A percentile compares a stretch with the other conserved stretches of the same genome.
phyloP scores from a whole-genome alignment of 2,113 vertebrate genomes.

The Ageneiosus marmoratus region DNA sequence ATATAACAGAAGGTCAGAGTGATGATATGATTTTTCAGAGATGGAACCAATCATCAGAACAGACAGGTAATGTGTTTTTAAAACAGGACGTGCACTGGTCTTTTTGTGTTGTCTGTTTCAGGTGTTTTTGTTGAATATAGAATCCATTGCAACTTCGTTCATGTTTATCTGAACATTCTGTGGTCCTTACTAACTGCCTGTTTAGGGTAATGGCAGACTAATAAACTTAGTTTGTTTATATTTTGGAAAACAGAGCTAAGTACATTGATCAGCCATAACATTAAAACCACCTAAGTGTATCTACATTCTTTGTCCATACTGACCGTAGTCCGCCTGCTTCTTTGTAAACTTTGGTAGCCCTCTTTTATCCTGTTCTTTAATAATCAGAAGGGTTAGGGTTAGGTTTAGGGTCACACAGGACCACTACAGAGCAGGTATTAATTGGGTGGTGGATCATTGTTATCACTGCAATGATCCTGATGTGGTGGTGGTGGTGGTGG shows the following conservation, averaged over 20 bases:
- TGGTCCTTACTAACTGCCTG: neutral
- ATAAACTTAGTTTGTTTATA: neutral
- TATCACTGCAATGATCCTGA: too few species aligned
- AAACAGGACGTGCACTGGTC: neutral
- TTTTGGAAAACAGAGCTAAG: neutral
- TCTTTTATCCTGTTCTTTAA: too few species aligned
- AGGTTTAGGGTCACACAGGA: too few species aligned
- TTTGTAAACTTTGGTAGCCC: too few species aligned
- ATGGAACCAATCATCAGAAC: neutral
- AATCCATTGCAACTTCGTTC: neutral
- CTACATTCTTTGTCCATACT: too few species aligned
- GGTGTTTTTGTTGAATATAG: neutral
- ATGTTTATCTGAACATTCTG: neutral
- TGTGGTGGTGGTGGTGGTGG: too few species aligned
- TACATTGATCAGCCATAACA: too few species aligned
- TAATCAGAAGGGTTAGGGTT: too few species aligned
- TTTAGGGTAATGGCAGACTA: neutral
- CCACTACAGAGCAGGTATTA: too few species aligned
- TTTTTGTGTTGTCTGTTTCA: neutral
- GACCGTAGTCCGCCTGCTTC: too few species aligned
- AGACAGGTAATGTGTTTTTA: neutral
- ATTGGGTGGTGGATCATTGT: too few species aligned
- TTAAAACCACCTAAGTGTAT: too few species aligned
- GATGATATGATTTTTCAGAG: neutral
- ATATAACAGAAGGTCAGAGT: neutral